Evolutionary conservation across 92 coral and sea anemone genomes (phyloP).

Genomic region (Meandrina meandrites): DNA sequence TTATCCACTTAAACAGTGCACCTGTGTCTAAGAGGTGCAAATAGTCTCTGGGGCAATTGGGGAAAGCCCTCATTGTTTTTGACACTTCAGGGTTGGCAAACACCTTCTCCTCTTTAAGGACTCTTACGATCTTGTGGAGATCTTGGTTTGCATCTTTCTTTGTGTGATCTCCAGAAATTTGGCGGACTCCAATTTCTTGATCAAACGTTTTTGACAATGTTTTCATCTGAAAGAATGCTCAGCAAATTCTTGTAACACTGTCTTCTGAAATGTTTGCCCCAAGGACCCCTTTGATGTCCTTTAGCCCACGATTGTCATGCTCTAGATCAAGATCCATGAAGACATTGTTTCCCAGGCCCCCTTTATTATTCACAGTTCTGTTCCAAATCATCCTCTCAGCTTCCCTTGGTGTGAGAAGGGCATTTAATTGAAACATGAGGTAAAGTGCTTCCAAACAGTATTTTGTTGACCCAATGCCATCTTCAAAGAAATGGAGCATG

Average conservation of each 20-base stretch:
- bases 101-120: no score
- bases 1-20: constrained; percentile 44
- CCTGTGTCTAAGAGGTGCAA: constrained; percentile 50
- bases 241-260: constrained; percentile 43
- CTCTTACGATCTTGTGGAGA: no score
- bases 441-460: constrained; percentile 48
- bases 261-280: constrained; percentile 52
- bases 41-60: constrained; percentile 55
- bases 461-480: constrained; percentile 53
- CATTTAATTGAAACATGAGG: constrained; percentile 39
- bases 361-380: constrained; percentile 55
- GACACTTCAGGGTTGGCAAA: no score
- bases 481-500: constrained; percentile 49
- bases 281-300: constrained; percentile 51
- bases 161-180: constrained; percentile 39
- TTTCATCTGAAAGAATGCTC: constrained; percentile 45
- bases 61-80: constrained; percentile 17
- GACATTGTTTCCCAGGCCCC: constrained; percentile 51
- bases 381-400: constrained; percentile 61
- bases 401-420: constrained; percentile 51
- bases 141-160: background rate
- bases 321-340: constrained; percentile 50
- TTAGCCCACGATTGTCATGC: constrained; percentile 59
- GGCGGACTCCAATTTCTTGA: constrained; percentile 19
- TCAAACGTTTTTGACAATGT: constrained; percentile 13